phyloP scores from a whole-genome alignment of 2,888 invertebrate species.

The Drosophila subsilvestris region DNA sequence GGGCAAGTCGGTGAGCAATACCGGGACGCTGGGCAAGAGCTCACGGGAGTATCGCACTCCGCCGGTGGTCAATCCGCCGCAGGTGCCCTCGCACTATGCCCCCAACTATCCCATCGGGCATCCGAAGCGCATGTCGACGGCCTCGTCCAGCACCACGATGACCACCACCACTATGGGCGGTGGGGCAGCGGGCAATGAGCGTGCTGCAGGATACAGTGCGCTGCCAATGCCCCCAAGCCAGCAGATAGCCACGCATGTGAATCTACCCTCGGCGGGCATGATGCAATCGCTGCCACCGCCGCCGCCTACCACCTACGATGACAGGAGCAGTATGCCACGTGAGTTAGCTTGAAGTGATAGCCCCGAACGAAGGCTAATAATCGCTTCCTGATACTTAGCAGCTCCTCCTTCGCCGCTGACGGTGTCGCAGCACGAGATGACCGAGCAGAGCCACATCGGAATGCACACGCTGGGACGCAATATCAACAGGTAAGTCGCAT shows the following conservation, averaged over 20 bases:
- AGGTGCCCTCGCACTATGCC: slow-evolving; percentile 98
- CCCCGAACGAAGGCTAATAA: slow-evolving; percentile 3
- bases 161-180: slow-evolving; percentile 74
- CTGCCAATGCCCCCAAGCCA: slow-evolving; percentile 88
- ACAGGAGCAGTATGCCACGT: slow-evolving; percentile 92
- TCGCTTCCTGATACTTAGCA: slow-evolving; percentile 76
- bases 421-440: slow-evolving; percentile 86
- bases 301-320: slow-evolving; percentile 87
- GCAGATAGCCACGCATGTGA: slow-evolving; percentile 85
- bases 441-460: slow-evolving; percentile 85
- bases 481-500: slow-evolving; percentile 80
- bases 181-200: slow-evolving; percentile 84
- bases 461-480: slow-evolving; percentile 85
- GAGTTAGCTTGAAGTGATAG: slow-evolving; percentile 84
- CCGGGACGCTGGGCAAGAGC: slow-evolving; percentile 89
- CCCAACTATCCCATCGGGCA: slow-evolving; percentile 96
- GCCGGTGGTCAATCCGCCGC: slow-evolving; percentile 98
- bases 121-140: slow-evolving; percentile 86
- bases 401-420: slow-evolving; percentile 94
- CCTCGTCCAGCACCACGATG: slow-evolving; percentile 66
- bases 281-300: slow-evolving; percentile 93
- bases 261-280: slow-evolving; percentile 89
- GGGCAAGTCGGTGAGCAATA: slow-evolving; percentile 86
- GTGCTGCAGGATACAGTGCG: slow-evolving; percentile 94
- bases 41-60: slow-evolving; percentile 95